Base-by-base conservation (phyloP, 2,113 vertebrate species). In the Scomber japonicus region DNA sequence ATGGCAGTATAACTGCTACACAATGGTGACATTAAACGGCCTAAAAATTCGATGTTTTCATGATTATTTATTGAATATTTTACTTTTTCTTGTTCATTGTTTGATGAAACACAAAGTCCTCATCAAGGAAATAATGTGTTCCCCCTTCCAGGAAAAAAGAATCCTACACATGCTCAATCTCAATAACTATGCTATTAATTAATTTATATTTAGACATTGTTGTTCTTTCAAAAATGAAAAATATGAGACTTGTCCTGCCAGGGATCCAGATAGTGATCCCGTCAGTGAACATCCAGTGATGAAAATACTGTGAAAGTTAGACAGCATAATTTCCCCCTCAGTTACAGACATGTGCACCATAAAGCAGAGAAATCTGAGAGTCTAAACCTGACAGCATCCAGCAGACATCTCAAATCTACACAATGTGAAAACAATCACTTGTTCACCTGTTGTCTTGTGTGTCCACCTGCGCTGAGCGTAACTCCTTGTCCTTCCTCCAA, bases 371-470 rank as follows among this genome's bases (percentile, higher is more conserved):
- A 40, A 56, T 4, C 3, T n/a, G 17, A 0, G 35, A 40, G n/a
- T 49, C 40, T 31, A 45, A 11, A 24, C 5, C 7, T 11, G 44
- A 4, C 24, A 21, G 27, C 21, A 5, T 53, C 15, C n/a, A 27
- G 17, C 4, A 56, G 2, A 48, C 44, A 21, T 44, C n/a, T 63
- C 15, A 62, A 53, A 30, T 59, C 4, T 15, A 80, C 50, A 74
- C 12, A 59, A 63, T 3, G 67, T 40, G 1, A 60, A 83, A 79
- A 35, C 3, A 70, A 35, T 17, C 4, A 0, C 31, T 27, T 45
- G 44, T 85, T 90, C 74, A 90, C 87, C 87, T 91, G 74, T 70
- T 78, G 85, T 79, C 35, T 51, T 19, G 46, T 40, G 44, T 11
- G 67, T 87, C 75, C 51, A 10, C 19, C 54, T 17, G 40, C 31